Evolutionary conservation across 2,113 vertebrate genomes (phyloP), one percentile per base, ranked within the genome.

Genomic region (Ramphastos sulfuratus): DNA sequence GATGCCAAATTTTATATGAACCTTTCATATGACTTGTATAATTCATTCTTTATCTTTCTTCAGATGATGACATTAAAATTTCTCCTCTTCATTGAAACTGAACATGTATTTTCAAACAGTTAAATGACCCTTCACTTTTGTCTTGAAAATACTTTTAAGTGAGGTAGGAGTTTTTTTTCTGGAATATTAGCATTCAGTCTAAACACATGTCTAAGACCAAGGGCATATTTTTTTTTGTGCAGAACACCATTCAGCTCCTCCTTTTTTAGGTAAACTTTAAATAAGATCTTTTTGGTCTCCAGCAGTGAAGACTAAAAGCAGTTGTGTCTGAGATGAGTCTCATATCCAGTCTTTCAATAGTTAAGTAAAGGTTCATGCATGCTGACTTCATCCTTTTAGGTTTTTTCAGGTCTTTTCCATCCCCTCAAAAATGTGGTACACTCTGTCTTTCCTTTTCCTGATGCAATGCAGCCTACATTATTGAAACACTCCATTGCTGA

Each of bases 401-500:
- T 58, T 61, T 87, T 94, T 96, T 18, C 44, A 46, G 44, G 44
- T 46, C 44, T 46, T 18, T 96, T 76, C 76, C 87, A 85, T 50
- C 33, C 46, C 35, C 39, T 89, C 66, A 89, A 71, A 79, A 59
- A 48, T 4, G 13, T 92, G 75, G 74, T 89, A 90, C 54, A 65
- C 23, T 82, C 61, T 72, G 54, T 84, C 89, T 96, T 65, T 83
- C 55, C 16, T 89, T 80, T 78, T 95, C 93, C 94, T 96, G 92
- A 96, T 97, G 92, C 89, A 95, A 94, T 87, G 78, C 82, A 90
- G 55, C 31, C 52, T 61, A n/a, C 80, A 76, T 92, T 95, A 95
- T 94, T 95, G 94, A 97, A 97, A 94, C 78, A 94, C 72, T 92
- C 86, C 72, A 71, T 77, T 89, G 89, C 72, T 87, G 78, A 91